These are phyloP conservation scores for Pachyrhynchus sulphureomaculatus DNA, from an alignment of 1,140 invertebrate genomes.

Conservation along the genomic window DNA sequence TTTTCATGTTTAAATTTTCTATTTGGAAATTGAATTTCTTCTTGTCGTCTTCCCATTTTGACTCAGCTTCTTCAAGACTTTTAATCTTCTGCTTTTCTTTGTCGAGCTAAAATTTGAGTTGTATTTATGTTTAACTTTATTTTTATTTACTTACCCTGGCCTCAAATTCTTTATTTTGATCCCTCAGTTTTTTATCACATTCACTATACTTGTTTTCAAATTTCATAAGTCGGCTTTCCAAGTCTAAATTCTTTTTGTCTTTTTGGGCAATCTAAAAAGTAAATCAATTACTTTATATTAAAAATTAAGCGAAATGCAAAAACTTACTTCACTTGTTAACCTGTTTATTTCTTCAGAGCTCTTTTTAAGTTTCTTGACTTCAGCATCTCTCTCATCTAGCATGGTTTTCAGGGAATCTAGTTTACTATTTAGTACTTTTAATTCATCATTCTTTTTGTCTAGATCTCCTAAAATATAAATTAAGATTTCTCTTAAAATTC, in stretches of 20 bases:
- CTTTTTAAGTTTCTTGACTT: conserved; percentile 60
- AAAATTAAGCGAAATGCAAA: not conserved
- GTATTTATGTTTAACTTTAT: not conserved
- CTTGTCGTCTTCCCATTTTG: conserved; percentile 58
- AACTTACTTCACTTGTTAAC: conserved; percentile 54
- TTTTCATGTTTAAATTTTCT: conserved; percentile 58
- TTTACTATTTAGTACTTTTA: conserved; percentile 57
- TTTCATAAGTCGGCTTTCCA: conserved; percentile 62
- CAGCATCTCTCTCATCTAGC: conserved; percentile 54
- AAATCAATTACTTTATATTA: conserved; percentile 15
- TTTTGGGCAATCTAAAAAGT: conserved; percentile 57
- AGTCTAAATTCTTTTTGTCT: conserved; percentile 58
- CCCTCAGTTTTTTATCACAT: conserved; percentile 61
- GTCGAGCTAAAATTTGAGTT: conserved; percentile 54
- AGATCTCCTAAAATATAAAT: conserved; percentile 50
- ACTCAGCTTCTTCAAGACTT: conserved; percentile 59
- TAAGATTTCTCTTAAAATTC: too few relatives aligned
- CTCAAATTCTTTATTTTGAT: conserved; percentile 61
- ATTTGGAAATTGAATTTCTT: conserved; percentile 40
- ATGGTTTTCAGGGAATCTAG: conserved; percentile 52
- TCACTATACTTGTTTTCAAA: conserved; percentile 62
- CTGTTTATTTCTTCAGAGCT: conserved; percentile 59
- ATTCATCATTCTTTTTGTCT: conserved; percentile 54
- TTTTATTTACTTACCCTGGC: conserved; percentile 55
- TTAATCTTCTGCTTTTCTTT: conserved; percentile 60